Base-by-base conservation (phyloP, 2,797 vertebrate species). In the Esox masquinongy region DNA sequence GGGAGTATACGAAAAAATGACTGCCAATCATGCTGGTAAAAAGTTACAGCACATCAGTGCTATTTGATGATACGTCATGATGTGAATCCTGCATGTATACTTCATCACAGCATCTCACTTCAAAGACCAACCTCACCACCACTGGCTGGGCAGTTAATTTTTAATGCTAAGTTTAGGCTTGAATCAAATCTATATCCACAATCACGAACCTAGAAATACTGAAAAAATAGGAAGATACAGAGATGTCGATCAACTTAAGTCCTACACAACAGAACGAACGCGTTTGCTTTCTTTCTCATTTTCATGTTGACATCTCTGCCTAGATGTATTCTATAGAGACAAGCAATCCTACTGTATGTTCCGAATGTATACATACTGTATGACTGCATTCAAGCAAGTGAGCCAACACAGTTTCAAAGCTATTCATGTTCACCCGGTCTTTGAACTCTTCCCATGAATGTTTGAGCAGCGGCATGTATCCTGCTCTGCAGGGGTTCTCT, bases 361-460 rank as follows among this genome's bases (percentile, higher is more conserved):
- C 8, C 67, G 36, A 19, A 36, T 36, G 17, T 43, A 36, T 19
- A 24, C 34, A 39, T 39, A 43, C 17, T 36, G 36, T 43, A 19
- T 19, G 70, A 17, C 26, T 5, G 26, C 29, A 31, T 22, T 69
- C 34, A 66, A 36, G n/a, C 49, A 66, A 66, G 56, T 36, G 31
- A 34, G 59, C 61, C 72, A 50, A 8, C 43, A 49, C 36, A 19
- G 12, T 22, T 3, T 49, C 72, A 24, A 22, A 29, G 15, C 43
- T 70, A 29, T 56, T 17, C 70, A 34, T 34, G 8, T 70, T n/a
- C n/a, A n/a, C 9, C 9, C 12, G 5, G 11, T 63, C 71, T 71
- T 50, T 17, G 69, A 71, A 17, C 69, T 71, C 15, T 29, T 49
- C 22, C 22, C 36, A 17, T 49, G 34, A 66, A 74, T 74, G 36